Evolutionary conservation across 2,797 vertebrate species (phyloP).

Genomic region (Amniataba percoides): DNA sequence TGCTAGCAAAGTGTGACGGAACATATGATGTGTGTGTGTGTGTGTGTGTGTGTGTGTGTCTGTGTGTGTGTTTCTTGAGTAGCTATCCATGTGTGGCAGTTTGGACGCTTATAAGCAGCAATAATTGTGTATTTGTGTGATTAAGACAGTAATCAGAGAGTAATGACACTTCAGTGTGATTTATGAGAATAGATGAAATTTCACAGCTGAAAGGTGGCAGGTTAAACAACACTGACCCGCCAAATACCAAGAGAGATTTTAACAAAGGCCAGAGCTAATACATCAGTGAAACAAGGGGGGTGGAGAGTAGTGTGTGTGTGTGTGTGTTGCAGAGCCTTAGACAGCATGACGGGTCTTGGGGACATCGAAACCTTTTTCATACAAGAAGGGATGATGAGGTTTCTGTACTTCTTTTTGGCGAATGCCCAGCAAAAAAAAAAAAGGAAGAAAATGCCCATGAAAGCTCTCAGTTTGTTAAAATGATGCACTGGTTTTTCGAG

Average conservation of each 20-base stretch:
- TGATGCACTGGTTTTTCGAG: conserved; percentile 31
- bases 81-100: conserved; percentile 50
- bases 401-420: conserved; percentile 14
- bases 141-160: conserved; percentile 79
- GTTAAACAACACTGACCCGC: conserved; percentile 74
- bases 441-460: neutral
- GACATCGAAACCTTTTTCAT: conserved; percentile 36
- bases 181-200: conserved; percentile 77
- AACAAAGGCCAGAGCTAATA: conserved; percentile 66
- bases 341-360: conserved; percentile 16
- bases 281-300: conserved; percentile 44
- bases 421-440: neutral
- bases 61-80: conserved; percentile 29
- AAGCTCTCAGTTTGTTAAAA: conserved; percentile 41
- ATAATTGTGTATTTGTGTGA: conserved; percentile 70
- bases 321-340: conserved; percentile 24
- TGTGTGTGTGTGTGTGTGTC: conserved; percentile 21
- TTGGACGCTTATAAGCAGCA: conserved; percentile 47
- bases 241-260: conserved; percentile 73
- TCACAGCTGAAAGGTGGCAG: conserved; percentile 76
- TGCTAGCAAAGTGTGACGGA: conserved; percentile 16
- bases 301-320: conserved; percentile 4
- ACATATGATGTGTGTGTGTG: conserved; percentile 18
- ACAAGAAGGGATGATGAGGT: conserved; percentile 9
- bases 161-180: conserved; percentile 80